Evolutionary conservation across 2,797 vertebrate species (phyloP), one percentile per base, ranked within the genome.

Genomic region (Takifugu ocellatus): DNA sequence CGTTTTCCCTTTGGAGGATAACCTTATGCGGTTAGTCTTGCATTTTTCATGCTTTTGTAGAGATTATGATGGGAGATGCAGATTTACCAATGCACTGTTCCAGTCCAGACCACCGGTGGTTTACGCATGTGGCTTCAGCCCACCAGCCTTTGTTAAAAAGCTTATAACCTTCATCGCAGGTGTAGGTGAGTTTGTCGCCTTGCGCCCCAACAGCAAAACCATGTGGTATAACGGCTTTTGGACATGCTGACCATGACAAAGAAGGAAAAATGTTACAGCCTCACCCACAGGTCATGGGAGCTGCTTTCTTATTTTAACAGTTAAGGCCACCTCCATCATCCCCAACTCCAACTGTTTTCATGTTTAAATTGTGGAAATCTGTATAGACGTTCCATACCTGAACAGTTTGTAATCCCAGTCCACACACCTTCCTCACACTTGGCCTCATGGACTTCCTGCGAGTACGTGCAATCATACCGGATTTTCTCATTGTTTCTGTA

Each of bases 1-100:
- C 0, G 0, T 15, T 0, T 65, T 0, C 5, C 0, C 89, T 90
- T 54, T 1, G 56, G 31, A 5, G 2, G 39, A 61, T 1, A 56
- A 0, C 0, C 52, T 46, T 2, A 47, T 48, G 51, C 6, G 39
- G 5, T 59, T 10, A 55, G 1, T n/a, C 24, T 3, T 45, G 0
- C 17, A 26, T 8, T 2, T 43, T 25, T 12, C 2, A 43, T 39
- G 11, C 9, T 5, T 5, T 25, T 10, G 6, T 25, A 51, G n/a
- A 9, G 14, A 21, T 17, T 1, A 1, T 7, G 31, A 10, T 33
- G 8, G 1, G 10, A 33, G 10, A 33, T 33, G 10, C 31, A 33
- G 16, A 51, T 21, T 83, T 86, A 89, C 88, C 77, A 7, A 88
- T 78, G 65, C 88, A 90, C 2, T 0, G 0, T 3, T 43, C 0